Percentiles rank a stretch among this genome's conserved stretches.
phyloP scores from a whole-genome alignment of 1,140 invertebrate genomes.

The Pseudomyrmex pallidus region DNA sequence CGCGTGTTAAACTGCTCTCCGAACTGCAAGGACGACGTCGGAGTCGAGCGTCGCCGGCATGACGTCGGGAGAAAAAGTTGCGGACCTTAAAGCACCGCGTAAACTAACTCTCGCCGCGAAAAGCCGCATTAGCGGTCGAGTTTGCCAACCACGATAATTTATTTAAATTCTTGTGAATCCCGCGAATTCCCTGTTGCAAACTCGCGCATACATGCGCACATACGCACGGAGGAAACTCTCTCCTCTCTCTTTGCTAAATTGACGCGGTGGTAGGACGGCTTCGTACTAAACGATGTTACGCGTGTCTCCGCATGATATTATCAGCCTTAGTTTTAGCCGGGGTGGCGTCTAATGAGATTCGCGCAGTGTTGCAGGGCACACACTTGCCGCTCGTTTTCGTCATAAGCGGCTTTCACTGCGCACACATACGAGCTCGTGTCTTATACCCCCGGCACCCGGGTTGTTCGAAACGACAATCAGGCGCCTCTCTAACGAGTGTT shows the following conservation, averaged over 20 bases:
- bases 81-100: constrained; percentile 17
- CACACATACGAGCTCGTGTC: constrained; percentile 9
- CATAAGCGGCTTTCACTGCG: constrained; percentile 65
- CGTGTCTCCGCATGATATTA: constrained; percentile 58
- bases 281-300: constrained; percentile 39
- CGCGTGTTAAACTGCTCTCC: neutral
- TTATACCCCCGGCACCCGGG: constrained; percentile 27
- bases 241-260: neutral
- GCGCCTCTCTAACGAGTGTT: constrained; percentile 75
- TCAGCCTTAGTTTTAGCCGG: constrained; percentile 34
- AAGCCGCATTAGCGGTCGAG: constrained; percentile 26
- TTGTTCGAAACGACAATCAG: constrained; percentile 72
- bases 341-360: constrained; percentile 52
- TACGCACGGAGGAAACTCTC: neutral
- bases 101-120: neutral
- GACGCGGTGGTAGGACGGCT: neutral
- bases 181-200: neutral
- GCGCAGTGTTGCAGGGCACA: constrained; percentile 34
- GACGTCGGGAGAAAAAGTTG: constrained; percentile 21
- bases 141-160: constrained; percentile 47
- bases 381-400: constrained; percentile 62
- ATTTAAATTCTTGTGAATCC: constrained; percentile 37
- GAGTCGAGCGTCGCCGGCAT: neutral
- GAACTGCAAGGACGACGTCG: neutral
- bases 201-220: neutral